Conservation (phyloP, 2,888 invertebrate species). For the Drosophila recens region DNA sequence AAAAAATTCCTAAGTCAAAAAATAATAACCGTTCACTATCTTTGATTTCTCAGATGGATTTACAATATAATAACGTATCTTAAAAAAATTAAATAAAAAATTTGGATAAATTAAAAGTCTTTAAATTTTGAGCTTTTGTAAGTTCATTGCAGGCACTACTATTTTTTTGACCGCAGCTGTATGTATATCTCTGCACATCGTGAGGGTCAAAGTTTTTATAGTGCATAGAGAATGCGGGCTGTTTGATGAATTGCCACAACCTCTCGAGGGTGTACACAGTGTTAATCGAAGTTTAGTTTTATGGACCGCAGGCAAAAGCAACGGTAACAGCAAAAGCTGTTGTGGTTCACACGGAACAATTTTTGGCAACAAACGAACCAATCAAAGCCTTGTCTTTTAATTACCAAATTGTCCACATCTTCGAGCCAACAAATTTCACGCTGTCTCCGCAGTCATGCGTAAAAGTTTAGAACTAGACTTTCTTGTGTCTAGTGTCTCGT, state of each 20-base stretch:
- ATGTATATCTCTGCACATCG: constrained; percentile 27
- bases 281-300: constrained; percentile 73
- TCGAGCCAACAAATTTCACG: constrained; percentile 27
- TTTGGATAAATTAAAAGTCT: too few species aligned
- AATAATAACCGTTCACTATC: too few species aligned
- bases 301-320: constrained; percentile 22
- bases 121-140: too few species aligned
- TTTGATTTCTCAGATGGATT: too few species aligned
- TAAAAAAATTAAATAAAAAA: too few species aligned
- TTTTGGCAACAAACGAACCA: constrained; percentile 54
- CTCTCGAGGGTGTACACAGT: constrained; percentile 39
- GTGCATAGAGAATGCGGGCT: constrained; percentile 77
- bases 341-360: constrained; percentile 64
- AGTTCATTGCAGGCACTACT: too few species aligned
- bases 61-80: too few species aligned
- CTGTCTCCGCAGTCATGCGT: constrained; percentile 52
- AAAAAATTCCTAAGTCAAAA: too few species aligned
- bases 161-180: too few species aligned
- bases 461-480: constrained; percentile 16
- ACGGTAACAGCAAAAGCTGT: constrained; percentile 55
- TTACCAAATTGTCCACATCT: constrained; percentile 43
- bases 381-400: constrained; percentile 36
- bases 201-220: constrained; percentile 78
- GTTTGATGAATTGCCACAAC: constrained; percentile 70
- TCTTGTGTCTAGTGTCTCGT: background rate